Conservation (phyloP, 1,140 invertebrate genomes). For the Teleogryllus occipitalis region DNA sequence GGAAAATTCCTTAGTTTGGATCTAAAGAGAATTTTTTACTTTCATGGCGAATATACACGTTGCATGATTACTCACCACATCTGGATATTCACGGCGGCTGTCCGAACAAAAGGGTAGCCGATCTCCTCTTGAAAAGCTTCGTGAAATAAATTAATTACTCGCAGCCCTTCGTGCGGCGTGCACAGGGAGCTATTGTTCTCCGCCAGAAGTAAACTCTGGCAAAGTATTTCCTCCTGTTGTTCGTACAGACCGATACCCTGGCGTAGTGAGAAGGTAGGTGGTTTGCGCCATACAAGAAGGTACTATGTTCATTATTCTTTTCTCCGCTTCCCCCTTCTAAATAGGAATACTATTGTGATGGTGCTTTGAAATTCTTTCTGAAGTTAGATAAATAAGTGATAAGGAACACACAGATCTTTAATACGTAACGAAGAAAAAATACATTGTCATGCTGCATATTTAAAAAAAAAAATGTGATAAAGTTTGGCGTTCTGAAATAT, state of each 20-base stretch:
- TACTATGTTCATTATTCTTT: too few species aligned
- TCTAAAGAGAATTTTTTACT: neutral
- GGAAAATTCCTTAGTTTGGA: neutral
- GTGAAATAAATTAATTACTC: neutral
- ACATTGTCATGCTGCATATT: too few species aligned
- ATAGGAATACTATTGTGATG: too few species aligned
- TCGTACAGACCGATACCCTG: neutral
- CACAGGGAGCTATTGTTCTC: neutral
- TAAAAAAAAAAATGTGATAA: too few species aligned
- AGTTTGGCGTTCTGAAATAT: too few species aligned
- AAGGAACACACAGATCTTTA: too few species aligned
- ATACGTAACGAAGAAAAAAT: too few species aligned
- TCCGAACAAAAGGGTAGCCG: neutral
- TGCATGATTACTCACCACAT: neutral
- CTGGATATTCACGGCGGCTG: neutral
- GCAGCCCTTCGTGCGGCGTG: neutral
- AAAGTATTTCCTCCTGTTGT: neutral
- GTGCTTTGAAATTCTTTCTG: too few species aligned
- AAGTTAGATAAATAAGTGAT: too few species aligned
- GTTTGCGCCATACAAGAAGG: too few species aligned
- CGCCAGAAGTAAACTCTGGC: neutral
- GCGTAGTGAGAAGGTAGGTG: too few species aligned
- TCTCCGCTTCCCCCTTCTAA: too few species aligned
- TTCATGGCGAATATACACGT: neutral
- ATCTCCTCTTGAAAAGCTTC: neutral